Evolutionary conservation across 2,888 invertebrate genomes (phyloP).

Genomic region (Meganola albula): DNA sequence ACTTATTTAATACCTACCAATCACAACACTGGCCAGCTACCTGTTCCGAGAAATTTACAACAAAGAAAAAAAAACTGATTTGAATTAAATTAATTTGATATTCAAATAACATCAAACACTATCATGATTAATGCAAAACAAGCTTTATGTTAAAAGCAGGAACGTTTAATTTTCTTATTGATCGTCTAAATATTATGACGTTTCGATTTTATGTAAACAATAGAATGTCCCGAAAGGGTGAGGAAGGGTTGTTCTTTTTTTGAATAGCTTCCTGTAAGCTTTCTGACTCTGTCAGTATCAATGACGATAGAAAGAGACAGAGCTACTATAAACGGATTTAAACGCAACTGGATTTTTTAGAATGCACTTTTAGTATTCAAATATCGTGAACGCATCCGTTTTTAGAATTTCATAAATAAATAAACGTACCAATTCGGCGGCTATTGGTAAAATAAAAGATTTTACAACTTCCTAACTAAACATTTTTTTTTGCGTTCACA

Average conservation of each 20-base stretch:
- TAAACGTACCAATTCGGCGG: conserved; percentile 42
- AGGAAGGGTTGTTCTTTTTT: conserved; percentile 76
- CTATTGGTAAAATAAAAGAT: conserved; percentile 62
- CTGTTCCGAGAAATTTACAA: conserved; percentile 55
- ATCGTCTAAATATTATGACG: conserved; percentile 40
- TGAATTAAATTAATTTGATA: conserved; percentile 52
- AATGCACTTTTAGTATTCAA: conserved; percentile 71
- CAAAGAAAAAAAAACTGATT: conserved; percentile 46
- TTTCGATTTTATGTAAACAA: conserved; percentile 55
- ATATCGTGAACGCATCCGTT: conserved; percentile 72
- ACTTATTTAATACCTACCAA: conserved; percentile 41
- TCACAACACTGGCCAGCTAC: conserved; percentile 54
- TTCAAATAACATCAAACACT: conserved; percentile 24
- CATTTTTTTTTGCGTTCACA: conserved; percentile 32
- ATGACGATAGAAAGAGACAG: conserved; percentile 37
- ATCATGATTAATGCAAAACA: conserved; percentile 23
- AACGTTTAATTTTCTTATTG: too few relatives aligned
- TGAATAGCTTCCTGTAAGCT: conserved; percentile 67
- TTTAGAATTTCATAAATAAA: conserved; percentile 68
- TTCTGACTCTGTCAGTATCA: conserved; percentile 35
- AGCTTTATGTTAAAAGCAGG: conserved; percentile 36
- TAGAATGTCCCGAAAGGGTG: conserved; percentile 67
- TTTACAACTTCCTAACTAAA: conserved; percentile 67
- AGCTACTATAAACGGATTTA: conserved; percentile 32
- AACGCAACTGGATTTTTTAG: conserved; percentile 42